phyloP scores from a whole-genome alignment of 2,888 invertebrate genomes.

The Cecidostiba fungosa region DNA sequence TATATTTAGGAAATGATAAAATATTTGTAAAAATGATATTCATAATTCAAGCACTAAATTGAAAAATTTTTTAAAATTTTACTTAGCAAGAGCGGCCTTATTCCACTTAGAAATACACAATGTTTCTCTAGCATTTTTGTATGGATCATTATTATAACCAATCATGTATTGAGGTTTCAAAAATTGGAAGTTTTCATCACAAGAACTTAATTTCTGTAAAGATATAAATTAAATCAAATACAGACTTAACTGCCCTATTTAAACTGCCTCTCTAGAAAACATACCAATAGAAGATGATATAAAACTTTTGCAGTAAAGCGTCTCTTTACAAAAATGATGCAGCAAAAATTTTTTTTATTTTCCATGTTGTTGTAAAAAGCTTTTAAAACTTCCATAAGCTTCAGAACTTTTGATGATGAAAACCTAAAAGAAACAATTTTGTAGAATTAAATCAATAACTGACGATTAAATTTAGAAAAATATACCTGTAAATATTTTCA shows the following conservation, averaged over 20 bases:
- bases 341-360: conserved; percentile 82
- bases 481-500: conserved; percentile 28
- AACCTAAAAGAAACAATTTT: conserved; percentile 66
- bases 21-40: conserved; percentile 54
- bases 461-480: conserved; percentile 35
- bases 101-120: conserved; percentile 82
- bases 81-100: conserved; percentile 81
- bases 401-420: conserved; percentile 85
- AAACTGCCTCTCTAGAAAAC: conserved; percentile 42
- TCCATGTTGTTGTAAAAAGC: conserved; percentile 80
- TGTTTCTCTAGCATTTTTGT: conserved; percentile 82
- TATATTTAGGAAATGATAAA: conserved; percentile 20
- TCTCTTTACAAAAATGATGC: conserved; percentile 87
- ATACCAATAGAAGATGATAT: conserved; percentile 84
- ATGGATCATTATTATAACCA: conserved; percentile 84
- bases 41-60: conserved; percentile 20
- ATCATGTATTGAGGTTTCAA: conserved; percentile 88
- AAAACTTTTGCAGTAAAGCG: conserved; percentile 89
- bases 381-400: conserved; percentile 84
- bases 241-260: background rate
- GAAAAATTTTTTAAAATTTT: conserved; percentile 17
- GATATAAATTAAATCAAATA: background rate
- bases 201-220: conserved; percentile 70
- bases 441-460: conserved; percentile 32
- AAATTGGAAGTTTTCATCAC: conserved; percentile 82